Base-by-base conservation (phyloP, 2,113 vertebrate genomes). In the Turdus rufiventris region DNA sequence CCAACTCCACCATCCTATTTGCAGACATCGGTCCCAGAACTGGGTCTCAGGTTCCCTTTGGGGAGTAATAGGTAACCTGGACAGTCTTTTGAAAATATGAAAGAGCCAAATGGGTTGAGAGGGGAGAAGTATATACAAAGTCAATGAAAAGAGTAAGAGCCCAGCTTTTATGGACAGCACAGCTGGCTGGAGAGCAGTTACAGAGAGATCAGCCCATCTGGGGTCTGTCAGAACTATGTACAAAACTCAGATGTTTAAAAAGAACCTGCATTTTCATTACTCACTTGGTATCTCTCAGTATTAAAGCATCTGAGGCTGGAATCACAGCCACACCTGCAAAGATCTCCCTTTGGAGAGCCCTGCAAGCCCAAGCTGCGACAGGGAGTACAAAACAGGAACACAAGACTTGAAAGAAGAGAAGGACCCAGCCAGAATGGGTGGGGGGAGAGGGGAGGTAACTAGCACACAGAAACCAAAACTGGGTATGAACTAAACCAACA, bases 191-290 rank as follows among this genome's bases (percentile, higher is more conserved):
- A 86, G 65, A 90, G 68, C 54, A 66, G 51, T 85, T 54, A 58
- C 23, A 92, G 61, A 87, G 65, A 93, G 60, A 65, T 91, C 70
- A 95, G 66, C 81, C 79, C 53, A 54, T 76, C 15, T 0, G 7
- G 89, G 72, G 83, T 89, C 70, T 76, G 70, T 76, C 57, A 58
- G 53, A 65, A 48, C 18, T 68, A 93, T 91, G 80, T 96, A 96
- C 90, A 96, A 96, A 96, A 96, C 70, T 89, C 73, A 68, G 38
- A 40, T 79, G 50, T 79, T 93, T 84, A 66, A 85, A 93, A 95
- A 79, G 50, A 91, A 76, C 40, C 43, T 78, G 77, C 4, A 14
- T 91, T 93, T 93, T 85, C 74, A 68, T 93, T 90, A 92, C 36
- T 93, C 53, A 71, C 65, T 94, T 79, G 77, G 18, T 79, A 80